Conservation (phyloP, 2,797 vertebrate species). For the Brachymystax lenok region DNA sequence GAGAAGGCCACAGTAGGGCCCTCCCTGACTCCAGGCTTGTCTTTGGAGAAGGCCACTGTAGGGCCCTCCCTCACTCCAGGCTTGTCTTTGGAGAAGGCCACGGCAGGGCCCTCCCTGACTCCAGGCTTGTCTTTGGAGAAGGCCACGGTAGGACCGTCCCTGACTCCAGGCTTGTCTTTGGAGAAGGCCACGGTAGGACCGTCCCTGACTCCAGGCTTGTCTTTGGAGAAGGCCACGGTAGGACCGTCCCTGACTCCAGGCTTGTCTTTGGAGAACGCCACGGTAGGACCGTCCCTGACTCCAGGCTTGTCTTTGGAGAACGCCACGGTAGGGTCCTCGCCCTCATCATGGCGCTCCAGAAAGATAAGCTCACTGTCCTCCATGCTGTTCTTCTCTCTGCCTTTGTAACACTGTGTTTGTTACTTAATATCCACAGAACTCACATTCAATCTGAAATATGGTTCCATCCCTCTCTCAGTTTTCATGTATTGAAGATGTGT, state of each 20-base stretch:
- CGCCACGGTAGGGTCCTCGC: constrained; percentile 16
- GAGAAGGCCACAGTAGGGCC: too few species aligned
- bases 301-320: too few species aligned
- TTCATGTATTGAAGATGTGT: not conserved
- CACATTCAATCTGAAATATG: not conserved
- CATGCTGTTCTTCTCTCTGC: constrained; percentile 25
- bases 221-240: constrained; percentile 58
- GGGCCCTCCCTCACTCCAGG: constrained; percentile 39
- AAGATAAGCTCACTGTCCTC: constrained; percentile 75
- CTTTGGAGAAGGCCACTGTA: constrained; percentile 57
- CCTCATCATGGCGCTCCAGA: constrained; percentile 53
- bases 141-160: too few species aligned
- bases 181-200: constrained; percentile 19
- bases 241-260: too few species aligned
- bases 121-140: too few species aligned
- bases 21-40: constrained; percentile 32
- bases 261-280: constrained; percentile 11
- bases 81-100: constrained; percentile 63
- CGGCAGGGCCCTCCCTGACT: constrained; percentile 39
- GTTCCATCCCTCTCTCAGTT: not conserved
- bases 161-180: not conserved
- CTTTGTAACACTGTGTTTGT: not conserved
- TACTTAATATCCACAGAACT: not conserved
- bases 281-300: not conserved
- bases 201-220: constrained; percentile 43